Evolutionary conservation across 2,888 invertebrate genomes (phyloP).

Genomic region (Diogma glabrata): DNA sequence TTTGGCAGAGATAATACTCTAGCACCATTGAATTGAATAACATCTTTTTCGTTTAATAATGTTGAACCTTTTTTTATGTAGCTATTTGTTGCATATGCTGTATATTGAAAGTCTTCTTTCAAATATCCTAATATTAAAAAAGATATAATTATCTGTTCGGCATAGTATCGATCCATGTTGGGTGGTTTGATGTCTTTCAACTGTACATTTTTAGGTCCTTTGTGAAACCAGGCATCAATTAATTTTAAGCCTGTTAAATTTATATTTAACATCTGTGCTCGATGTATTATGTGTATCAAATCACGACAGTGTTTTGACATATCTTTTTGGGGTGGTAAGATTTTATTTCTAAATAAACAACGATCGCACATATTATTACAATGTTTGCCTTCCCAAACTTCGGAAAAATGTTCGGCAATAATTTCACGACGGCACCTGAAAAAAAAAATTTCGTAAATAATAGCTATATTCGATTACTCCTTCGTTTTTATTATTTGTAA

Average conservation of each 20-base stretch:
- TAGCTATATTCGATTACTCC: no score
- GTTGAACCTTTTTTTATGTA: conserved; percentile 54
- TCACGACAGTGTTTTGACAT: conserved; percentile 43
- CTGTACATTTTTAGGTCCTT: conserved; percentile 51
- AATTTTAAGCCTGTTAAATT: conserved; percentile 64
- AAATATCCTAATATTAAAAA: conserved; percentile 60
- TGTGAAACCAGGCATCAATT: conserved; percentile 63
- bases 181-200: conserved; percentile 45
- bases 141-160: conserved; percentile 59
- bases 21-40: conserved; percentile 8
- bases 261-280: conserved; percentile 47
- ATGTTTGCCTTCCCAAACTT: conserved; percentile 61
- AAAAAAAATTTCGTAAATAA: no score
- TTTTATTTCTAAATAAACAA: conserved; percentile 40
- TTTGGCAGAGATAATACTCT: conserved; percentile 11
- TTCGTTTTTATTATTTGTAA: no score
- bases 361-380: conserved; percentile 78
- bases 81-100: conserved; percentile 74
- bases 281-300: conserved; percentile 49
- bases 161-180: conserved; percentile 44
- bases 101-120: conserved; percentile 80
- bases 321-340: conserved; percentile 22
- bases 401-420: conserved; percentile 79
- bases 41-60: conserved; percentile 29
- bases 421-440: conserved; percentile 70